These are phyloP conservation scores for Synergus itoensis DNA, from an alignment of 2,888 invertebrate species.

Conservation along the genomic window DNA sequence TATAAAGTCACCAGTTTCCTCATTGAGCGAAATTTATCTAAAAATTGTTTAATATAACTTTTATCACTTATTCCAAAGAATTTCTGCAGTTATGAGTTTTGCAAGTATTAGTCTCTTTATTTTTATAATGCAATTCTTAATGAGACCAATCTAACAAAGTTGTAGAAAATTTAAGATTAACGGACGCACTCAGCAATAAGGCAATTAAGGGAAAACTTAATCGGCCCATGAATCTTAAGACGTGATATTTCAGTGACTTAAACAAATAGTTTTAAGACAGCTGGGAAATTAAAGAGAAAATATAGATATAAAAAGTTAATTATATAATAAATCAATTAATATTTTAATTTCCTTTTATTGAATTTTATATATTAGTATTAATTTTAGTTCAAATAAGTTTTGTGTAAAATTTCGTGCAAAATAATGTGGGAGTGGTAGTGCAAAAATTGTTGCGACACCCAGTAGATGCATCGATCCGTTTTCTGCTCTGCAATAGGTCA, in stretches of 20 bases:
- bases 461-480: slow-evolving; percentile 43
- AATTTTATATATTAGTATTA: no score
- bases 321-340: no score
- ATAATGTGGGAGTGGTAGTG: background rate
- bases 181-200: background rate
- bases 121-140: background rate
- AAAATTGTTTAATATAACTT: no score
- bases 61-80: background rate
- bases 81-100: background rate
- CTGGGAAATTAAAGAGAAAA: background rate
- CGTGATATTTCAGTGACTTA: background rate
- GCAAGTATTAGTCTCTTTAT: no score
- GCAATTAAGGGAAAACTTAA: background rate
- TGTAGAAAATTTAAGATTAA: slow-evolving; percentile 1
- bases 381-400: no score
- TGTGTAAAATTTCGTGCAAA: no score
- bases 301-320: no score
- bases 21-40: no score
- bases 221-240: background rate
- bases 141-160: slow-evolving; percentile 3
- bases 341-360: no score
- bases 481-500: slow-evolving; percentile 41
- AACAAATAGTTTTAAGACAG: background rate
- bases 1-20: no score
- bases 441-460: slow-evolving; percentile 35